These are phyloP conservation scores for Scomberomorus guttatus DNA, from an alignment of 2,797 vertebrate species.

Conservation along the genomic window DNA sequence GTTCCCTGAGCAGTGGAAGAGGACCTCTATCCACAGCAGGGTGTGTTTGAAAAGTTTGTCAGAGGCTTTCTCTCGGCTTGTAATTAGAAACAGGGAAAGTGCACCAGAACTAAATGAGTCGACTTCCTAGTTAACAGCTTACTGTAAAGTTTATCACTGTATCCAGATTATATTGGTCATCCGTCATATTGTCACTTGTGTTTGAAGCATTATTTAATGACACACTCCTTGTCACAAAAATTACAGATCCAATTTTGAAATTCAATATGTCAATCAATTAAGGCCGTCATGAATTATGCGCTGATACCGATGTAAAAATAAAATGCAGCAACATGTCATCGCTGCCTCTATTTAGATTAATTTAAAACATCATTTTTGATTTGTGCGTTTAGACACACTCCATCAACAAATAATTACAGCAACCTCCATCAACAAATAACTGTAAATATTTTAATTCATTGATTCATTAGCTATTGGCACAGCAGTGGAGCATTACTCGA, in stretches of 20 bases:
- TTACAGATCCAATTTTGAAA: constrained; percentile 32
- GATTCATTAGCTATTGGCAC: constrained; percentile 77
- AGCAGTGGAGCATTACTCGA: constrained; percentile 46
- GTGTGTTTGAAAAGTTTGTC: constrained; percentile 62
- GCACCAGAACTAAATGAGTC: neutral
- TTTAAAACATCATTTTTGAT: constrained; percentile 73
- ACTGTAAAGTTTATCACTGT: constrained; percentile 4
- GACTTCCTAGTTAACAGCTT: neutral
- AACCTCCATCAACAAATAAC: constrained; percentile 72
- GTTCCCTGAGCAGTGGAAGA: constrained; percentile 50
- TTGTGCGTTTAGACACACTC: constrained; percentile 70
- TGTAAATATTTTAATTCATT: constrained; percentile 79
- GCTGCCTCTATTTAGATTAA: constrained; percentile 59
- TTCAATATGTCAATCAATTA: constrained; percentile 48
- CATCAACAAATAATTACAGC: constrained; percentile 74
- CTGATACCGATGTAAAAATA: constrained; percentile 33
- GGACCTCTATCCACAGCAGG: constrained; percentile 58
- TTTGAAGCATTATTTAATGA: constrained; percentile 34
- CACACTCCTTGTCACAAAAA: constrained; percentile 17
- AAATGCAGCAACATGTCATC: constrained; percentile 41
- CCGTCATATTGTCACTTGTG: constrained; percentile 23
- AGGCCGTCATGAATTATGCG: constrained; percentile 20
- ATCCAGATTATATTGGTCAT: constrained; percentile 3
- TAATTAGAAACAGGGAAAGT: constrained; percentile 21
- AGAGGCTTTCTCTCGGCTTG: constrained; percentile 41